Conservation (phyloP, 2,113 vertebrate species). For the Penelope pileata region DNA sequence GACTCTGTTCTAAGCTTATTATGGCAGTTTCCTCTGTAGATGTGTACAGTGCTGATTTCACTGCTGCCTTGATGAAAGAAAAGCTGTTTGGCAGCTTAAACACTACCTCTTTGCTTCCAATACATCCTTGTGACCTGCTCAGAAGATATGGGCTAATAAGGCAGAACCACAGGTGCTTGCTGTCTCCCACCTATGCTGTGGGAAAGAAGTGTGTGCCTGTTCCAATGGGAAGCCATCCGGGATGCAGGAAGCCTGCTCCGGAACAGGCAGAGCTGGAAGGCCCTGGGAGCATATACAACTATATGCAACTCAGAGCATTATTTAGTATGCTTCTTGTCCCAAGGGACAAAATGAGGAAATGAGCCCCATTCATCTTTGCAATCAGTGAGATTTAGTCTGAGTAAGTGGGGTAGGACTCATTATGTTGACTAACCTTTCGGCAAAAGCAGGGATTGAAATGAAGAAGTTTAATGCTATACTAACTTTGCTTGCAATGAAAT, state of each 20-base stretch:
- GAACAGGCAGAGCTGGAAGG: not conserved
- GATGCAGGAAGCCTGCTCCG: slow-evolving; percentile 44
- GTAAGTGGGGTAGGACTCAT: not conserved
- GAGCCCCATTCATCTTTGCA: not conserved
- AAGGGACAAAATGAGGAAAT: slow-evolving; percentile 38
- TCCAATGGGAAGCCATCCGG: slow-evolving; percentile 21
- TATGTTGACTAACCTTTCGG: not conserved
- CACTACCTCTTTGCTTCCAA: not conserved
- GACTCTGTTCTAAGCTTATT: slow-evolving; percentile 44
- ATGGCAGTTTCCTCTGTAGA: slow-evolving; percentile 35
- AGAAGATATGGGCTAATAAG: not conserved
- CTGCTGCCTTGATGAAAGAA: slow-evolving; percentile 23
- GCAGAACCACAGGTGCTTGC: not conserved
- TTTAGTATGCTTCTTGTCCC: not conserved
- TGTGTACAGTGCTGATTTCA: not conserved
- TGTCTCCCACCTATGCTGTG: not conserved
- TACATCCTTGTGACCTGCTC: not conserved
- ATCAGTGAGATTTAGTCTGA: slow-evolving; percentile 3
- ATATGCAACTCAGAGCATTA: slow-evolving; percentile 17
- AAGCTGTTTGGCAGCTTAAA: not conserved
- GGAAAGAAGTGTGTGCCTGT: slow-evolving; percentile 33
- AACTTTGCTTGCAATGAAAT: not conserved
- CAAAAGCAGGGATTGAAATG: not conserved
- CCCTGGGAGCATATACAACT: not conserved
- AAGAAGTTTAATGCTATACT: not conserved